Percentiles rank a stretch among this genome's conserved stretches.
Evolutionary conservation across 2,113 vertebrate genomes (phyloP).

Genomic region (Cercopithecus mona): DNA sequence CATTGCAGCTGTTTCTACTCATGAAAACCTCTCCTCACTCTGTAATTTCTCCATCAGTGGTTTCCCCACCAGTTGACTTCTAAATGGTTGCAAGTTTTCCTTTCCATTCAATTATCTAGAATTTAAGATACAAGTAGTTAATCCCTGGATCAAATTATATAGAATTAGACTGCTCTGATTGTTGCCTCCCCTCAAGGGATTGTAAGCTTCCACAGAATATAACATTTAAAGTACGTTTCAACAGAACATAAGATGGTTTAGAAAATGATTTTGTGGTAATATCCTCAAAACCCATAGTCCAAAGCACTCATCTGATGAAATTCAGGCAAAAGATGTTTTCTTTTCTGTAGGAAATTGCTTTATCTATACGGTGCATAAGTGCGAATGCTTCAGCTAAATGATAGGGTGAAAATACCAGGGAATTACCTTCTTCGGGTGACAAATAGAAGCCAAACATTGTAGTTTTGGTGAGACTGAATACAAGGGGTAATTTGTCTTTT

Average conservation of each 20-base stretch:
- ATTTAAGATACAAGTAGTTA: constrained; percentile 61
- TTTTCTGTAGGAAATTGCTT: neutral
- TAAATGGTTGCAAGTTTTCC: constrained; percentile 32
- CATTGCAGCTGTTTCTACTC: constrained; percentile 31
- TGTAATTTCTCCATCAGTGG: neutral
- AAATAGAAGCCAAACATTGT: constrained; percentile 3
- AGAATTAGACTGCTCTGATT: constrained; percentile 54
- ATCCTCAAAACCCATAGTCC: constrained; percentile 15
- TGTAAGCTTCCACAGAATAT: neutral
- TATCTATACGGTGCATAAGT: neutral
- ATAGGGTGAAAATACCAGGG: neutral
- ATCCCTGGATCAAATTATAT: constrained; percentile 54
- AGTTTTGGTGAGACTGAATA: neutral
- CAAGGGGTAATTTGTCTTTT: neutral
- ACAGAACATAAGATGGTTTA: neutral
- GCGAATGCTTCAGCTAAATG: neutral
- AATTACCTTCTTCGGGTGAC: neutral
- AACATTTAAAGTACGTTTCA: constrained; percentile 46
- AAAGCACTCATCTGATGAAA: constrained; percentile 18
- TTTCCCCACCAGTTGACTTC: constrained; percentile 39
- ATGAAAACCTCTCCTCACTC: neutral
- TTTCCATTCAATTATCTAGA: constrained; percentile 50
- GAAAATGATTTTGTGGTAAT: constrained; percentile 19
- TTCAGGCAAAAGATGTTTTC: neutral
- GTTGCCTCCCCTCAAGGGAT: neutral